Evolutionary conservation across 2,797 vertebrate genomes (phyloP).

Genomic region (Squalus acanthias): DNA sequence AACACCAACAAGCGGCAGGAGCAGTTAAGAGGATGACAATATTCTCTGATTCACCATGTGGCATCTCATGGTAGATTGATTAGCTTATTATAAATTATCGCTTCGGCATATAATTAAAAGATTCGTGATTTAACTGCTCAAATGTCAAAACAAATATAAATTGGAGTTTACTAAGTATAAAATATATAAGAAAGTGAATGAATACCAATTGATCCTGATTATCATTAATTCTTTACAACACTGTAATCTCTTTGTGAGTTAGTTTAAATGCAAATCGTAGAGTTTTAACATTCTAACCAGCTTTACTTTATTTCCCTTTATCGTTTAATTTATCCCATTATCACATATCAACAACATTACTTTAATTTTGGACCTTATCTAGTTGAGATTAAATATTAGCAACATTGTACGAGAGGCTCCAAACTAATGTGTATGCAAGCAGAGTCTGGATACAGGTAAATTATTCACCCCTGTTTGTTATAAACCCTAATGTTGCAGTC

Average conservation of each 20-base stretch:
- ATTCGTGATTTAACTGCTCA: conserved; percentile 4
- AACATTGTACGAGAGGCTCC: neutral
- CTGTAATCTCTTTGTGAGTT: neutral
- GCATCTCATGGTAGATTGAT: too few relatives aligned
- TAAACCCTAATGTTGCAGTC: neutral
- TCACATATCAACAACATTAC: neutral
- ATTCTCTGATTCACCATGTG: neutral
- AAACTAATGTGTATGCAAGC: neutral
- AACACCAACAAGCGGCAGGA: neutral
- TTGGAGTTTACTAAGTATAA: neutral
- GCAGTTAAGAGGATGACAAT: neutral
- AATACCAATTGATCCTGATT: neutral
- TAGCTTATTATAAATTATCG: neutral
- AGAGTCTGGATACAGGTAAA: neutral
- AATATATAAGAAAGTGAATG: neutral
- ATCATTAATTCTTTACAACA: neutral
- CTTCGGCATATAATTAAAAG: neutral
- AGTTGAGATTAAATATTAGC: neutral
- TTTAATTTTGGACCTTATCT: neutral
- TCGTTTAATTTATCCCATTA: neutral
- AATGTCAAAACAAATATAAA: neutral
- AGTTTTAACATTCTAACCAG: neutral
- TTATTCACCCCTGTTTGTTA: neutral
- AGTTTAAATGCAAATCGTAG: neutral
- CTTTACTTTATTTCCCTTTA: neutral